Conservation (phyloP, 1,140 invertebrate species). For the Magallana gigas region DNA sequence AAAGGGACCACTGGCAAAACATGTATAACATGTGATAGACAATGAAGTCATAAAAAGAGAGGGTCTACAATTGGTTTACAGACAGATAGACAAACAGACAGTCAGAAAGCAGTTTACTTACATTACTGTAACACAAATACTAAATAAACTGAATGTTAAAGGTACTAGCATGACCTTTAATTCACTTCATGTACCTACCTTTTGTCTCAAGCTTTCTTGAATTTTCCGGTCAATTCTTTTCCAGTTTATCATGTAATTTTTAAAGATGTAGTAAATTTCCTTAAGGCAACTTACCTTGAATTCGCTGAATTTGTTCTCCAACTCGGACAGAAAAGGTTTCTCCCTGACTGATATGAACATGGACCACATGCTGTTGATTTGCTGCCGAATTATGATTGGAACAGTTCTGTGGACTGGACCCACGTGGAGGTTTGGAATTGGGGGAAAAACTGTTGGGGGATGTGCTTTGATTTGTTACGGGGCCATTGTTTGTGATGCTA, state of each 20-base stretch:
- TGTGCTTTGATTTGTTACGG: conserved; percentile 38
- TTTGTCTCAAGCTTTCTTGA: no score
- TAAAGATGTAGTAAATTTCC: no score
- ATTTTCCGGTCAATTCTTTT: no score
- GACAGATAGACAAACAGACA: no score
- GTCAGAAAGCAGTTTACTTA: no score
- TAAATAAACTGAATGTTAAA: no score
- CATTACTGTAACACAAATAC: no score
- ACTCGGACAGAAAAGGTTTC: conserved; percentile 85
- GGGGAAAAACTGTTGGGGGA: conserved; percentile 53
- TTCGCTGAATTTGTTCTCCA: conserved; percentile 84
- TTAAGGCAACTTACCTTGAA: conserved; percentile 82
- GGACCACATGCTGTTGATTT: conserved; percentile 82
- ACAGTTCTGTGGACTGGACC: conserved; percentile 51
- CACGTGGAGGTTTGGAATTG: conserved; percentile 44
- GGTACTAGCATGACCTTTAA: no score
- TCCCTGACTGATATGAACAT: conserved; percentile 86
- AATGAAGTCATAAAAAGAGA: neutral
- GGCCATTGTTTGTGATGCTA: conserved; percentile 43
- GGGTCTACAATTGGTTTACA: neutral
- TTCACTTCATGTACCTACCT: no score
- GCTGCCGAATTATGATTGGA: conserved; percentile 51
- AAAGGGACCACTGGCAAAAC: no score
- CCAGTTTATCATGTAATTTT: no score
- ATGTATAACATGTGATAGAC: neutral